A percentile compares a stretch with the other conserved stretches of the same genome.
Evolutionary conservation across 2,113 vertebrate genomes (phyloP).

Genomic region (Pygoscelis adeliae): DNA sequence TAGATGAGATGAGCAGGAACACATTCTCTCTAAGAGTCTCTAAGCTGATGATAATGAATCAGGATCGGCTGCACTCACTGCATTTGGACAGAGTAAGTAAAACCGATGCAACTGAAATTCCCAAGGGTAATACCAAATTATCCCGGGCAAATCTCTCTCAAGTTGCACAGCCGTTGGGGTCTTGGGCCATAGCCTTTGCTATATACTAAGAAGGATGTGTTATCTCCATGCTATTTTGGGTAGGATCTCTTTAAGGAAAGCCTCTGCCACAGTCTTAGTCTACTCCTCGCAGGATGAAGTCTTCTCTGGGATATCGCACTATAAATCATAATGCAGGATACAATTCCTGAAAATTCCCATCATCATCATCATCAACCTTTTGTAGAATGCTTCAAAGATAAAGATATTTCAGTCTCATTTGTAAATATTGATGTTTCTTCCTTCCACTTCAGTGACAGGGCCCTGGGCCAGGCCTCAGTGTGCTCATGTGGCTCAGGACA

Average conservation of each 20-base stretch:
- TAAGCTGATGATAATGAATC: not conserved
- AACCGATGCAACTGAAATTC: not conserved
- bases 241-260: not conserved
- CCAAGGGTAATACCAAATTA: not conserved
- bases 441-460: not conserved
- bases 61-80: fast-evolving
- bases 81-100: not conserved
- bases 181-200: not conserved
- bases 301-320: not conserved
- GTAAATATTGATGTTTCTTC: not conserved
- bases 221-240: not conserved
- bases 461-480: not conserved
- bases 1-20: not conserved
- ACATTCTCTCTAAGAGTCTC: not conserved
- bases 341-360: not conserved
- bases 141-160: not conserved
- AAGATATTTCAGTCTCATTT: not conserved
- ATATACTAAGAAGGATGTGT: not conserved
- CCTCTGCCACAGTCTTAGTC: not conserved
- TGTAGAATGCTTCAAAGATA: not conserved
- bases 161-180: not conserved
- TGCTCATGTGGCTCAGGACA: not conserved
- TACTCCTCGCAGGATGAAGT: not conserved
- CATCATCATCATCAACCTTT: not conserved
- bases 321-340: not conserved